Evolutionary conservation across 2,113 vertebrate genomes (phyloP).

Genomic region (Python bivittatus): DNA sequence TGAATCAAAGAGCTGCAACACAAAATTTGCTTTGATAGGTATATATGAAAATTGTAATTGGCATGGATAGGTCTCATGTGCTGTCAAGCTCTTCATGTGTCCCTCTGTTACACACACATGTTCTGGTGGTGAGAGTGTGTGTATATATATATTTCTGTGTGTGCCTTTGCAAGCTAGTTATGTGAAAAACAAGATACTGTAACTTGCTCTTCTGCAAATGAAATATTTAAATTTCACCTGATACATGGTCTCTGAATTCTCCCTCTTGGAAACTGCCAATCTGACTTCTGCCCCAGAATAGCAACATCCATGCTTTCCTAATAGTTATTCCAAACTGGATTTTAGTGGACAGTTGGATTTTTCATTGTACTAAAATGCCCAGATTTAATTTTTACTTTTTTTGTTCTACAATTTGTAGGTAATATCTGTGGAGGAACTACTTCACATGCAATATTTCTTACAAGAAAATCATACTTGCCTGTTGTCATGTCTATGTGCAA

Average conservation of each 20-base stretch:
- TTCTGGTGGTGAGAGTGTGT: not conserved
- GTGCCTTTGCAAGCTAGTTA: conserved; percentile 11
- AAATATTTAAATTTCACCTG: conserved; percentile 26
- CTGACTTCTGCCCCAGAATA: conserved; percentile 1
- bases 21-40: not conserved
- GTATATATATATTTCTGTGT: not conserved
- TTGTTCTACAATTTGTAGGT: not conserved
- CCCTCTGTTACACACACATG: conserved; percentile 1
- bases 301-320: not conserved
- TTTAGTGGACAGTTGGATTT: conserved; percentile 16
- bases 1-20: conserved; percentile 1
- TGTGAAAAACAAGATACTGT: conserved; percentile 1
- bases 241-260: not conserved
- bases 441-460: not conserved
- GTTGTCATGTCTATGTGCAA: not conserved
- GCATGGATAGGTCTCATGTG: conserved; percentile 2
- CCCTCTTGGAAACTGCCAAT: not conserved
- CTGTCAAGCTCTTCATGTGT: not conserved
- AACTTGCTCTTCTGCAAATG: conserved; percentile 4
- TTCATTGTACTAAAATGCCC: conserved; percentile 16
- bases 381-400: not conserved
- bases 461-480: not conserved
- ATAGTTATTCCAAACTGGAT: conserved; percentile 6
- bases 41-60: not conserved
- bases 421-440: not conserved